Base-by-base conservation (phyloP, 2,113 vertebrate species). In the Campylorhamphus procurvoides region DNA sequence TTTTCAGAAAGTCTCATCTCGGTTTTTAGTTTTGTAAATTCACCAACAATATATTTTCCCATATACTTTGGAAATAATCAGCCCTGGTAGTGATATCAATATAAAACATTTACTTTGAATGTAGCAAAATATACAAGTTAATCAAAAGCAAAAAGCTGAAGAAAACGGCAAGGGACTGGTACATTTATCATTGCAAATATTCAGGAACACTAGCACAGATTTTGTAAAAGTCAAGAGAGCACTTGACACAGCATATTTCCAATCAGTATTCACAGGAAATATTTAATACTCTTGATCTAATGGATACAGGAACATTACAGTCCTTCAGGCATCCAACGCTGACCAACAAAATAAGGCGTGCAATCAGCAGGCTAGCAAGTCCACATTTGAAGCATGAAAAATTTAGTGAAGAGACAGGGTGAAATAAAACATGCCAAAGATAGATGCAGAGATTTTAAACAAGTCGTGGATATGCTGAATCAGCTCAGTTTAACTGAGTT, bases 241-340 rank as follows among this genome's bases (percentile, higher is more conserved):
- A 87, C 78, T 96, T 81, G 35, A 89, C 76, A 84, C 16, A 56
- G 39, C 14, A 42, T 35, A 89, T 83, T 86, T 89, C 39, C 72
- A 87, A 92, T 95, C 80, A 91, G 22, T 80, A 87, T 88, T 92
- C 66, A 82, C 42, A 83, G 52, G 27, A 74, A 91, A 79, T 73
- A 53, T 84, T 84, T 81, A 89, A 94, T 88, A 72, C 23, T 71
- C 84, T 90, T 84, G 33, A 84, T 90, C 39, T 74, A 93, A 76
- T 67, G 42, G 59, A n/a, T 66, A 52, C 20, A 86, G 58, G 91
- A 90, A 67, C 29, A 66, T 60, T 72, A 42, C 17, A 44, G 56
- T 50, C 24, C 53, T 93, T 81, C 52, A 86, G 68, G 10, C 37
- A 71, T 18, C n/a, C 25, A 89, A 56, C 71, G 80, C 35, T 60